These are phyloP conservation scores for Myxocyprinus asiaticus DNA, from an alignment of 2,113 vertebrate species.

Conservation along the genomic window DNA sequence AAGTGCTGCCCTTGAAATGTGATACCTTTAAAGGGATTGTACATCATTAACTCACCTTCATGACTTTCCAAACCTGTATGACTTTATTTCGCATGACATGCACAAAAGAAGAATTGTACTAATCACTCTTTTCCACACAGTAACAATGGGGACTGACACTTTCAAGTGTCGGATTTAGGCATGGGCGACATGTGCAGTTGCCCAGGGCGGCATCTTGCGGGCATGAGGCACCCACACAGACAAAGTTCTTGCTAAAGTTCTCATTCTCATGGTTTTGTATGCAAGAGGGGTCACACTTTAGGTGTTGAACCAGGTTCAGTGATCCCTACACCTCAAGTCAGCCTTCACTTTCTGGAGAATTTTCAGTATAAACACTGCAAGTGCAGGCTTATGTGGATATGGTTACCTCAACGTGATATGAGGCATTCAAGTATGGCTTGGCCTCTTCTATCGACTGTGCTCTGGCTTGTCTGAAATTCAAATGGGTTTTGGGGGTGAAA, in stretches of 20 bases:
- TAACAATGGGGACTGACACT: no score
- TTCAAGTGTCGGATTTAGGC: no score
- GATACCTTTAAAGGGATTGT: no score
- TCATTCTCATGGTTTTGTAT: background rate
- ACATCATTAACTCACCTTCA: no score
- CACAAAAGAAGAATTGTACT: no score
- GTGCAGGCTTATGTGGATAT: conserved; percentile 16
- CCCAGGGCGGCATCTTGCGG: no score
- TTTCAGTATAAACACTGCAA: background rate
- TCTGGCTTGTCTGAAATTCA: conserved; percentile 49
- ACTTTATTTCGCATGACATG: no score
- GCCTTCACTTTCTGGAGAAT: background rate
- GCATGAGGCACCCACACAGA: no score
- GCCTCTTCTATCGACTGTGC: conserved; percentile 19
- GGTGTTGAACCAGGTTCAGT: background rate
- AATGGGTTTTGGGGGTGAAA: conserved; percentile 33
- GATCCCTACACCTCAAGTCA: background rate
- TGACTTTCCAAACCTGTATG: no score
- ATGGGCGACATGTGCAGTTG: no score
- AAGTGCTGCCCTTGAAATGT: background rate
- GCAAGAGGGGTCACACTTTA: background rate
- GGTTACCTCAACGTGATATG: conserved; percentile 2
- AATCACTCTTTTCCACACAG: no score
- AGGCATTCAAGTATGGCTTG: background rate
- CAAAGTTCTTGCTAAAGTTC: background rate